Conservation (phyloP, 2,113 vertebrate species). For the Sander lucioperca region DNA sequence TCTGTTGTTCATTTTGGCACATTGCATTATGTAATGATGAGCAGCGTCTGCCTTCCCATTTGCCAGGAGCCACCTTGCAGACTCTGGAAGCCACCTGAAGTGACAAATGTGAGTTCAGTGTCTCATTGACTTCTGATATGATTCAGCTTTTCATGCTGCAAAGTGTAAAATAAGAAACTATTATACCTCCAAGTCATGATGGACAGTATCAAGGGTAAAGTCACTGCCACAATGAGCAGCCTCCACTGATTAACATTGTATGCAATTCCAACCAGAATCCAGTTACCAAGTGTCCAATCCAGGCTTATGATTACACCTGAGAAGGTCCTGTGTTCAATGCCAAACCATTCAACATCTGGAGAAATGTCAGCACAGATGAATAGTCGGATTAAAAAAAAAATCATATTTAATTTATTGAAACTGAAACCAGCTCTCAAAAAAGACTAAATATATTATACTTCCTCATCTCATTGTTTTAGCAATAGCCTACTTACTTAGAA, state of each 20-base stretch:
- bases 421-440: neutral
- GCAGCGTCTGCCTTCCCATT: conserved; percentile 85
- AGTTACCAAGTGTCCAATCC: conserved; percentile 80
- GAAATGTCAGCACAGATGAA: neutral
- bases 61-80: conserved; percentile 91
- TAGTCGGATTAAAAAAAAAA: neutral
- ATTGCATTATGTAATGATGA: conserved; percentile 85
- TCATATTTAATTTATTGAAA: neutral
- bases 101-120: conserved; percentile 7
- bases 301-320: conserved; percentile 78
- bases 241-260: conserved; percentile 81
- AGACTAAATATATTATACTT: neutral
- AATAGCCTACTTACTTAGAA: conserved; percentile 74
- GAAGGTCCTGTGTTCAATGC: conserved; percentile 79
- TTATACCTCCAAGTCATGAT: conserved; percentile 80
- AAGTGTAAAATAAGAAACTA: neutral
- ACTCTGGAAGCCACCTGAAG: conserved; percentile 93
- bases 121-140: neutral
- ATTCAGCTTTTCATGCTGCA: neutral
- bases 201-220: conserved; percentile 75
- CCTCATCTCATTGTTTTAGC: neutral
- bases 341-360: conserved; percentile 84
- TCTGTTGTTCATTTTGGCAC: conserved; percentile 87
- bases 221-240: conserved; percentile 77
- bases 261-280: conserved; percentile 72